Evolutionary conservation across 2,888 invertebrate species (phyloP), one percentile per base, ranked within the genome.

Genomic region (Octonoba sinensis): DNA sequence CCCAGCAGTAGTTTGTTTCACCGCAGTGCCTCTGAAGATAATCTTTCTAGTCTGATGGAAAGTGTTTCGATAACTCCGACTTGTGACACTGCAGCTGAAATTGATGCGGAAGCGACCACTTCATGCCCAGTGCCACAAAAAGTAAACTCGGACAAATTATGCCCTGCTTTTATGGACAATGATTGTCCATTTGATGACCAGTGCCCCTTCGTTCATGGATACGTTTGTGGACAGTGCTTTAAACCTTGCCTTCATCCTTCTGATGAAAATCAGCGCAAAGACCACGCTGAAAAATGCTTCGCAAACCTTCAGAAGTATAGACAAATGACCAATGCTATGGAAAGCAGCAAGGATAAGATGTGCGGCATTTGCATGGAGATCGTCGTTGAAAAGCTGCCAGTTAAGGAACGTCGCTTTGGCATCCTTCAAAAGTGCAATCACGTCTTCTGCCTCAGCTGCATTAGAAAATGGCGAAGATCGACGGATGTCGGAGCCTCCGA

Each of bases 311-410:
- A 95, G 87, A 90, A 91, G 74, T 93, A 94, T 85, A 95, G 95
- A 94, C 94, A 95, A 87, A 87, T 93, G 57, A 93, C 95, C 0
- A 95, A 95, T 88, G 93, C 94, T 6, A 91, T 94, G 57, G 93
- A 93, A 59, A 91, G 93, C 71, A 94, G 94, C 76, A 91, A 91
- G 86, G 94, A 94, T 85, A 95, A 95, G 88, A 91, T 92, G 1
- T 96, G 96, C 87, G 95, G 95, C 22, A 93, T 96, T 77, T 96
- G 95, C 87, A 94, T 95, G 89, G 95, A 95, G 87, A 91, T 92
- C 12, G 88, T 91, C 6, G 73, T 86, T 72, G 88, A 89, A 47
- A 89, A 90, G 77, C 85, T 87, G 47, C 87, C 87, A 0, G 54
- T 84, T 1, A 83, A 85, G 24, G 88, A 89, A 70, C 87, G 88